A percentile compares a stretch with the other conserved stretches of the same genome.
These are phyloP conservation scores for Crotalus tigris DNA, from an alignment of 2,113 vertebrate genomes.

Conservation along the genomic window DNA sequence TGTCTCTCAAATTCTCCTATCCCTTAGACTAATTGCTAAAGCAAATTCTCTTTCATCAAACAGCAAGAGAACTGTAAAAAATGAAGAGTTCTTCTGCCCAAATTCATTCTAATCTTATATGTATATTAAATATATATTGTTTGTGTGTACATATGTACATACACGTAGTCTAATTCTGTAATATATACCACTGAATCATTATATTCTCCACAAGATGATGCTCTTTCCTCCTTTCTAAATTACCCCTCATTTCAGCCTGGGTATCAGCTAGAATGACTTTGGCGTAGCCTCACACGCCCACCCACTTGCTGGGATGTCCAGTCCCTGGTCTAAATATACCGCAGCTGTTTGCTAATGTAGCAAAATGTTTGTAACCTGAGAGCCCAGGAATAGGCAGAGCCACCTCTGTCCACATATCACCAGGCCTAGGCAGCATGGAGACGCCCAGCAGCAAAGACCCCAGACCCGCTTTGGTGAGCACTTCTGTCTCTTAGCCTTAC, in stretches of 20 bases:
- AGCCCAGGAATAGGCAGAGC: conserved; percentile 64
- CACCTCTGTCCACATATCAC: conserved; percentile 66
- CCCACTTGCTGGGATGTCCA: conserved; percentile 21
- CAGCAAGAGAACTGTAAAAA: not conserved
- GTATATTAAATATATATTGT: too few species aligned
- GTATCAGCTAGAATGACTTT: conserved; percentile 25
- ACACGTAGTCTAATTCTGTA: not conserved
- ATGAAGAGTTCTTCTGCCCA: too few species aligned
- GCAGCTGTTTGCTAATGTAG: conserved; percentile 89
- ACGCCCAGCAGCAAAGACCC: conserved; percentile 74
- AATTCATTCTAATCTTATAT: not conserved
- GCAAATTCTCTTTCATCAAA: not conserved
- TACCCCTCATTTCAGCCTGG: not conserved
- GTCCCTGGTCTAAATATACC: conserved; percentile 88
- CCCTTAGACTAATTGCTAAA: not conserved
- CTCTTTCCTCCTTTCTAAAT: not conserved
- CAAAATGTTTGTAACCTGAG: conserved; percentile 91
- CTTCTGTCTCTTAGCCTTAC: not conserved
- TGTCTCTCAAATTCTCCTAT: not conserved
- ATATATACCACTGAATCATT: not conserved
- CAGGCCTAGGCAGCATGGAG: conserved; percentile 79
- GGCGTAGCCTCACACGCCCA: not conserved
- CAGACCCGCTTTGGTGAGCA: conserved; percentile 82
- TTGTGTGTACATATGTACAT: not conserved
- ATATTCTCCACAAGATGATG: not conserved